Evolutionary conservation across 2,888 invertebrate genomes (phyloP).

Genomic region (Parnassius glacialis): DNA sequence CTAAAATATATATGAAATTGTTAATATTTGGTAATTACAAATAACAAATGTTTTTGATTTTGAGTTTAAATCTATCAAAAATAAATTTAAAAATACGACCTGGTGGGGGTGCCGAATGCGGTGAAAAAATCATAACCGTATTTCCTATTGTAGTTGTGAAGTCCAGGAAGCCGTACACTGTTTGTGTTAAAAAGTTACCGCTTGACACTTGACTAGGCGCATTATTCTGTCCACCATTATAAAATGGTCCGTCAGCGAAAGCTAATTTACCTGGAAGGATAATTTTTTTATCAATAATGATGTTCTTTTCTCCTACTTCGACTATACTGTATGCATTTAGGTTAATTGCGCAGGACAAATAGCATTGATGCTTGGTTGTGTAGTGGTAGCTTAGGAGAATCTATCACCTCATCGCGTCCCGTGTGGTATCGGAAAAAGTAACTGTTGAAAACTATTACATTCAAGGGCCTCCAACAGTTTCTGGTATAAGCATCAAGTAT

Average conservation of each 20-base stretch:
- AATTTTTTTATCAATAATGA: neutral
- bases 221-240: constrained; percentile 40
- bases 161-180: constrained; percentile 95
- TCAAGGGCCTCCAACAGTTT: no score
- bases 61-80: no score
- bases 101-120: constrained; percentile 88
- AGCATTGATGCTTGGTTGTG: no score
- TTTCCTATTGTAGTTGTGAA: constrained; percentile 97
- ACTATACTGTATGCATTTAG: neutral
- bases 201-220: constrained; percentile 37
- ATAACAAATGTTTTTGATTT: no score
- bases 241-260: constrained; percentile 48
- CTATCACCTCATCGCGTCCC: no score
- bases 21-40: neutral
- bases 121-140: constrained; percentile 96
- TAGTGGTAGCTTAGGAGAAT: no score
- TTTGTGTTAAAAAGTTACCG: constrained; percentile 85
- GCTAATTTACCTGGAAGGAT: constrained; percentile 37
- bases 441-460: no score
- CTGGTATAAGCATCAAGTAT: no score
- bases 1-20: constrained; percentile 43
- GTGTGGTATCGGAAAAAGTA: no score
- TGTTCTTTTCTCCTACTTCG: no score
- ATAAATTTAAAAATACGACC: constrained; percentile 63
- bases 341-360: neutral